A percentile compares a stretch with the other conserved stretches of the same genome.
Conservation (phyloP, 2,113 vertebrate genomes). For the Terrapene triunguis region DNA sequence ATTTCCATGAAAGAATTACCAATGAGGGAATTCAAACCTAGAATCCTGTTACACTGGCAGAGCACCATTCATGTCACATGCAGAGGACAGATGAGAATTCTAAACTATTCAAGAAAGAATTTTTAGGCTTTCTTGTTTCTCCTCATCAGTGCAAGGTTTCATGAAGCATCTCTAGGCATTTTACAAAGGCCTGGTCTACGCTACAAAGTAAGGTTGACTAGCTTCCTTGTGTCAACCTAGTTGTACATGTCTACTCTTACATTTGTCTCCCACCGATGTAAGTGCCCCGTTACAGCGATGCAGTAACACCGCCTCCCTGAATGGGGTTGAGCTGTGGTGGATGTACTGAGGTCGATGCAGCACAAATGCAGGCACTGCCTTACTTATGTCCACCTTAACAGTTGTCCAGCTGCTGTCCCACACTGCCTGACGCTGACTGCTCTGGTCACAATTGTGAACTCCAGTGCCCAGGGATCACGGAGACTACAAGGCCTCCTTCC, state of each 20-base stretch:
- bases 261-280: no score
- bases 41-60: slow-evolving; percentile 29
- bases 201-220: no score
- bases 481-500: neutral
- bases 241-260: no score
- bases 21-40: slow-evolving; percentile 25
- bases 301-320: no score
- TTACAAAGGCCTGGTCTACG: neutral
- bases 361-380: no score
- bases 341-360: no score
- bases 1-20: slow-evolving; percentile 64
- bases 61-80: neutral
- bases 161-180: neutral
- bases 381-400: no score
- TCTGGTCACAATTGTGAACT: neutral
- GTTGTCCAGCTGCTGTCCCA: no score
- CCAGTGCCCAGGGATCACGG: neutral
- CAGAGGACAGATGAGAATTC: neutral
- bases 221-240: no score
- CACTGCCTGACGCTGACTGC: no score
- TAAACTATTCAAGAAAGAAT: neutral
- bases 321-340: no score
- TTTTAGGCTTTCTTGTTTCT: neutral
- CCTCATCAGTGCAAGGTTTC: neutral
- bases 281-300: no score